phyloP scores from a whole-genome alignment of 2,888 invertebrate species.

The Acronicta psi region DNA sequence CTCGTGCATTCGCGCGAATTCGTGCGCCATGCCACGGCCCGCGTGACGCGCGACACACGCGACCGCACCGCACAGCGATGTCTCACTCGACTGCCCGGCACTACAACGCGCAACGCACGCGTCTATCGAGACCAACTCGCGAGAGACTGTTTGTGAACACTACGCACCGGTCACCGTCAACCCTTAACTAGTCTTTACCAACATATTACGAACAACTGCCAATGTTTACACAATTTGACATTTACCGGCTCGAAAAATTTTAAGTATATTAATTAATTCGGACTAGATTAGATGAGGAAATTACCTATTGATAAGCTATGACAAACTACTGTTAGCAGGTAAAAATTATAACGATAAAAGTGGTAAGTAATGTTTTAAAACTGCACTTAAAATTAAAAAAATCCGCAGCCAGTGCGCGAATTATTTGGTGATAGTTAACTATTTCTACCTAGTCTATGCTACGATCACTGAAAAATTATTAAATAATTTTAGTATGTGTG shows the following conservation, averaged over 20 bases:
- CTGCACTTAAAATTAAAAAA: background rate
- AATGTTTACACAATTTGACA: background rate
- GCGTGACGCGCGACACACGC: constrained; percentile 36
- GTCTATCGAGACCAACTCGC: constrained; percentile 16
- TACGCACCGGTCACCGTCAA: constrained; percentile 11
- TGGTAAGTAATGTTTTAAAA: no score
- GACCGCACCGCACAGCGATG: constrained; percentile 50
- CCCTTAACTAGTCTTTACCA: constrained; percentile 16
- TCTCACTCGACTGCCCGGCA: constrained; percentile 44
- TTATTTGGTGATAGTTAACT: no score
- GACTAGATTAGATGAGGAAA: constrained; percentile 1
- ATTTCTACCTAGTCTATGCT: no score
- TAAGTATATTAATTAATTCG: no score
- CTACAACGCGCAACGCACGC: constrained; percentile 18
- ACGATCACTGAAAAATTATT: no score
- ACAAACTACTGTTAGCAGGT: background rate
- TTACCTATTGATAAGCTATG: background rate
- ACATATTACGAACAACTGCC: background rate
- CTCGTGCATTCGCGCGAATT: constrained; percentile 69
- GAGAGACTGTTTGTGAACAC: constrained; percentile 14
- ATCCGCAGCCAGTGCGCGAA: no score
- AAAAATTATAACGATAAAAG: no score
- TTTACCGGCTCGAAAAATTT: background rate
- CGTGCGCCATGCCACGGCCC: constrained; percentile 67
- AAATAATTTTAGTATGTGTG: no score